Evolutionary conservation across 2,888 invertebrate genomes (phyloP).

Genomic region (Hirtodrosophila duncani): DNA sequence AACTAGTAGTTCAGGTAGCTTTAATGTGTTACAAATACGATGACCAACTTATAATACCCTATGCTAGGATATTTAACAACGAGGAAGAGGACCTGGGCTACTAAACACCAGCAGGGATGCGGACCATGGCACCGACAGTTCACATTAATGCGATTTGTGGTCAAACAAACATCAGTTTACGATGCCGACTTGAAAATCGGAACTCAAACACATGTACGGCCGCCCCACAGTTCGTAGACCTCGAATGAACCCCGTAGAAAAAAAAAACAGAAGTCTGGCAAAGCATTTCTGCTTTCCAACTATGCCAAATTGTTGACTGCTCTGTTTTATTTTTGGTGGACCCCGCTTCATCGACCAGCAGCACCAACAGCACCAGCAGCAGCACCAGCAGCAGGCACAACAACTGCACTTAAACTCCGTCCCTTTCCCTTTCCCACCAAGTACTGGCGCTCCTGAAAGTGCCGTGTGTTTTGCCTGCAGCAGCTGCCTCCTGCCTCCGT

Average conservation of each 20-base stretch:
- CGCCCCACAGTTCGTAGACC: conserved; percentile 56
- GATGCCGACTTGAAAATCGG: no score
- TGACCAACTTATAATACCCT: no score
- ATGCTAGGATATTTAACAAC: not conserved
- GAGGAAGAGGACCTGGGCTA: not conserved
- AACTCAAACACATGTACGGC: conserved; percentile 1
- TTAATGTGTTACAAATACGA: no score
- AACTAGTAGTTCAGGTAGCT: not conserved
- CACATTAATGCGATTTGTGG: conserved; percentile 57
- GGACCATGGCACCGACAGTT: conserved; percentile 15
- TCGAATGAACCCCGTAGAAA: conserved; percentile 31
- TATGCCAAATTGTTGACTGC: conserved; percentile 24
- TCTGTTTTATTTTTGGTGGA: conserved; percentile 1
- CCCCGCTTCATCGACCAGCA: not conserved
- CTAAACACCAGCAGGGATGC: conserved; percentile 16
- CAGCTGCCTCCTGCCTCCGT: conserved; percentile 4
- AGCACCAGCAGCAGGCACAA: no score
- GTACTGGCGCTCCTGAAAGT: conserved; percentile 17
- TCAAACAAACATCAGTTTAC: conserved; percentile 39
- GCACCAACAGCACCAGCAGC: no score
- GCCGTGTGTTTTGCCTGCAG: conserved; percentile 37
- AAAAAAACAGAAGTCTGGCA: not conserved
- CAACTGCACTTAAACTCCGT: conserved; percentile 22
- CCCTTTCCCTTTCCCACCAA: conserved; percentile 1
- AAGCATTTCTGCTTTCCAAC: not conserved